A percentile compares a stretch with the other conserved stretches of the same genome.
Evolutionary conservation across 2,888 invertebrate genomes (phyloP).

Genomic region (Cerceris rybyensis): DNA sequence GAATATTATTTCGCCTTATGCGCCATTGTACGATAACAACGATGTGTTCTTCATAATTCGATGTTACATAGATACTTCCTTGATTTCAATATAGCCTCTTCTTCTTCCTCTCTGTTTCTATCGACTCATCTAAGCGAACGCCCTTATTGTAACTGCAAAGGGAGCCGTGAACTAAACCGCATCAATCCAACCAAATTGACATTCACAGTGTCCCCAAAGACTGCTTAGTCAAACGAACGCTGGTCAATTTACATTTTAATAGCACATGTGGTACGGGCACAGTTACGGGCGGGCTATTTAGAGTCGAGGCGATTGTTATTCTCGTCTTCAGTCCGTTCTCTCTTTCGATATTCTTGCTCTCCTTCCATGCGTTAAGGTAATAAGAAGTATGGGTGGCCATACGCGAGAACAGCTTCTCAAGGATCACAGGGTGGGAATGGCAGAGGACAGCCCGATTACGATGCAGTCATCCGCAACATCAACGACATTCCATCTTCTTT

Average conservation of each 20-base stretch:
- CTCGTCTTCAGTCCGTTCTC: constrained; percentile 1
- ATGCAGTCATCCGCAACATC: constrained; percentile 61
- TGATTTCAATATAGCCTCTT: too few relatives aligned
- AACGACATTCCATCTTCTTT: constrained; percentile 35
- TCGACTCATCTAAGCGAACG: background rate
- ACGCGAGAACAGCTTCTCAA: constrained; percentile 27
- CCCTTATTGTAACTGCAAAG: background rate
- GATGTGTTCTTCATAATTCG: background rate
- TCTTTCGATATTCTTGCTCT: background rate
- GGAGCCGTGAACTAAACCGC: background rate
- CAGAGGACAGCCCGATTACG: constrained; percentile 52
- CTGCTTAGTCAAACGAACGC: constrained; percentile 78
- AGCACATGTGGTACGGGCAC: constrained; percentile 53
- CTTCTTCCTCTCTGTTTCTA: background rate
- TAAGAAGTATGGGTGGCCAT: constrained; percentile 45
- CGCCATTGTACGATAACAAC: background rate
- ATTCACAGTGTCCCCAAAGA: constrained; percentile 64
- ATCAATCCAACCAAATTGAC: constrained; percentile 33
- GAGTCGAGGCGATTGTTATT: constrained; percentile 19
- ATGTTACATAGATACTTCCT: too few relatives aligned
- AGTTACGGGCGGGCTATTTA: constrained; percentile 42
- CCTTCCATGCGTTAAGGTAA: constrained; percentile 19
- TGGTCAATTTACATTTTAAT: constrained; percentile 78
- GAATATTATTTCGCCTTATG: constrained; percentile 32
- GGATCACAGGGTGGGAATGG: constrained; percentile 9